Conservation (phyloP, 2,113 vertebrate species). For the Corythornis madagascariensis region DNA sequence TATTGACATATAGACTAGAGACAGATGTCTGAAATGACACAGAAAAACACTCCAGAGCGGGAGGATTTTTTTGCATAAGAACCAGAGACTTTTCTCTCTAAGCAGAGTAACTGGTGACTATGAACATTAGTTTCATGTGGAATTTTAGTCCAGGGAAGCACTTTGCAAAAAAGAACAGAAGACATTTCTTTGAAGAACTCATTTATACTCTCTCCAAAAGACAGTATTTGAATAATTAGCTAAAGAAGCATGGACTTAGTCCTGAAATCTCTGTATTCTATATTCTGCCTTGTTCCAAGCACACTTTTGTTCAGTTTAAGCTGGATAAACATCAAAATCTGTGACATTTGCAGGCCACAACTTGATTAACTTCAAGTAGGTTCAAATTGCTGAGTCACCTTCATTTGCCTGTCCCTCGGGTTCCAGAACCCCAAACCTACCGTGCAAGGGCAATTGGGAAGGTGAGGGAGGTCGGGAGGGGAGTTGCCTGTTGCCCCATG, state of each 20-base stretch:
- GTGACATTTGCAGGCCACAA: not conserved
- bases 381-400: not conserved
- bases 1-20: not conserved
- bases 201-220: not conserved
- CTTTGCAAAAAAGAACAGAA: not conserved
- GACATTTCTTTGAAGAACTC: not conserved
- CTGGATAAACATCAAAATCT: not conserved
- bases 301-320: not conserved
- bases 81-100: not conserved
- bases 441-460: no score
- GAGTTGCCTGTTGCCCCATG: no score
- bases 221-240: not conserved
- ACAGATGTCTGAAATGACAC: slow-evolving; percentile 12
- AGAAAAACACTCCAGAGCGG: not conserved
- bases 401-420: no score
- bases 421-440: no score
- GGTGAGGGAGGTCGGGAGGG: no score
- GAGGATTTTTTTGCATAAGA: slow-evolving; percentile 20
- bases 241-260: not conserved
- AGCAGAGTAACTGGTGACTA: not conserved
- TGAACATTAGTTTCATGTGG: not conserved
- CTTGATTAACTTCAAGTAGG: not conserved
- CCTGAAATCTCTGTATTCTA: not conserved
- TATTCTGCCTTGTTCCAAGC: not conserved
- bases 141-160: not conserved